Evolutionary conservation across 2,113 vertebrate genomes (phyloP), one percentile per base, ranked within the genome.

Genomic region (Saccopteryx leptura): DNA sequence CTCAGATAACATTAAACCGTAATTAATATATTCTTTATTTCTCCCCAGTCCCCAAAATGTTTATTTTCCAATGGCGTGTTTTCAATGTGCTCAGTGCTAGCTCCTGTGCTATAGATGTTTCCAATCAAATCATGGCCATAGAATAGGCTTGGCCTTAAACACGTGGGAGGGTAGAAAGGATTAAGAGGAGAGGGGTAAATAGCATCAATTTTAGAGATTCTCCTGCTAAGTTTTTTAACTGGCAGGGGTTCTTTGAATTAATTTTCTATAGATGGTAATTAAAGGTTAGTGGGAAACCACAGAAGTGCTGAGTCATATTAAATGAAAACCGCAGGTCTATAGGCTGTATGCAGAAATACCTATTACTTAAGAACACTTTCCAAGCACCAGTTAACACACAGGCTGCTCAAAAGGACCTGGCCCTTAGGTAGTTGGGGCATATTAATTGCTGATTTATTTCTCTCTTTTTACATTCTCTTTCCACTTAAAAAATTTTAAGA

Each of bases 301-400:
- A 93, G 90, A 91, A 93, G 60, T 28, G 11, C 48, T 31, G 69
- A 60, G 68, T 74, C 46, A 56, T 69, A 83, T 4, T 68, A 94
- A 96, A 92, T 1, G 46, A 80, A 83, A 97, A 93, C 97, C 89
- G 97, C 78, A 96, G 96, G 52, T 88, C 93, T 96, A 94, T 52
- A 94, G 93, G 92, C 71, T 93, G n/a, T 23, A 94, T 75, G 93
- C 79, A 96, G 89, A 95, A 98, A 95, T 71, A 84, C 52, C 96
- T 97, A 94, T 97, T 96, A 97, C 96, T 97, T 97, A 96, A 97
- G 65, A 94, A 92, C 91, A 96, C 61, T 97, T 97, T 96, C 96
- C 98, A 97, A 98, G 93, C 48, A 96, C 92, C 85, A 84, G 95
- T 95, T 93, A 13, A 39, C 96, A 52, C 60, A 24, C 9, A 66